These are phyloP conservation scores for Halcyon senegalensis DNA, from an alignment of 2,113 vertebrate species.

Conservation along the genomic window DNA sequence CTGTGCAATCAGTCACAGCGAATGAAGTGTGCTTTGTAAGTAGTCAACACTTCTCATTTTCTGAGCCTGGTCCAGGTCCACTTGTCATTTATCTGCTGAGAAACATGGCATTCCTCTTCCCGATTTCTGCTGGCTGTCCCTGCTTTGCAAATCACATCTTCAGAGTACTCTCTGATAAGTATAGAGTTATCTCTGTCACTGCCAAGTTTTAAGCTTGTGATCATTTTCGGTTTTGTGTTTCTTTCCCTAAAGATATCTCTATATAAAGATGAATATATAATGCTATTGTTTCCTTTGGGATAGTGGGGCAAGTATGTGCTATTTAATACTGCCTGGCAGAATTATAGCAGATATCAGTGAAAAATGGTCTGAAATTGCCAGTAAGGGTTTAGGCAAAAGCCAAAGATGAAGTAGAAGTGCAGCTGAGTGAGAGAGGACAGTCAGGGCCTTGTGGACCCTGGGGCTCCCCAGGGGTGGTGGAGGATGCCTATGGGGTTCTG, in stretches of 20 bases:
- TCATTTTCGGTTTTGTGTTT: neutral
- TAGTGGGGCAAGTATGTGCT: neutral
- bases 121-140: neutral
- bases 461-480: fast-evolving
- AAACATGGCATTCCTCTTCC: neutral
- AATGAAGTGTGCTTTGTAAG: neutral
- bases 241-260: neutral
- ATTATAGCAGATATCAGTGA: neutral
- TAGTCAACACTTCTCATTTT: conserved; percentile 19
- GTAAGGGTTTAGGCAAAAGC: neutral
- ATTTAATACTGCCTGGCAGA: neutral
- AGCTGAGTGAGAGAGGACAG: neutral
- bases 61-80: neutral
- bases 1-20: conserved; percentile 1
- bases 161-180: neutral
- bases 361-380: neutral
- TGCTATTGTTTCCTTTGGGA: neutral
- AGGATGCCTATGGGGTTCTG: neutral
- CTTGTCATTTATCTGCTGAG: neutral
- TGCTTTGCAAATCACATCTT: neutral
- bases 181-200: neutral
- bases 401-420: neutral
- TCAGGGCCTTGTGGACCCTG: fast-evolving
- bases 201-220: neutral
- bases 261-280: neutral